Evolutionary conservation across 2,888 invertebrate species (phyloP).

Genomic region (Heteromyza rotundicornis): DNA sequence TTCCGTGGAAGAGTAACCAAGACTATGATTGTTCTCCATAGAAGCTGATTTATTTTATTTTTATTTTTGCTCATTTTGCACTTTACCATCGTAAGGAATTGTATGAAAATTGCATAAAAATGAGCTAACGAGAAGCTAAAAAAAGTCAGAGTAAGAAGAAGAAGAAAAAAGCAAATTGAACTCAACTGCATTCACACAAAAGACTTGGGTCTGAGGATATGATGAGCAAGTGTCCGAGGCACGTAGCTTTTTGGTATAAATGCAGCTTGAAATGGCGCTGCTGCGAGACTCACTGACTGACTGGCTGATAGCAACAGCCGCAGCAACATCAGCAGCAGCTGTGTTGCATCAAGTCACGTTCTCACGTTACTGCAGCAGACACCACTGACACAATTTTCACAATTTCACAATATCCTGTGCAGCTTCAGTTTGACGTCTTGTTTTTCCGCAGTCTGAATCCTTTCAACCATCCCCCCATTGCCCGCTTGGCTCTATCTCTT

Average conservation of each 20-base stretch:
- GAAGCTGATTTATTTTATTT: too few relatives aligned
- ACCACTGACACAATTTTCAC: constrained; percentile 2
- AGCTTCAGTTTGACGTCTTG: background rate
- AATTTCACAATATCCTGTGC: background rate
- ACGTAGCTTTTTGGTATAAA: too few relatives aligned
- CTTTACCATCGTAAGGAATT: background rate
- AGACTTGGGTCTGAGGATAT: background rate
- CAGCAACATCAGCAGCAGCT: background rate
- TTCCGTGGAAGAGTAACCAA: too few relatives aligned
- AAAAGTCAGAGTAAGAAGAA: background rate
- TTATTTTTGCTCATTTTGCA: background rate
- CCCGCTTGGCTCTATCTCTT: too few relatives aligned
- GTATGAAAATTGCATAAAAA: background rate
- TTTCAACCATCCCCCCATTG: background rate
- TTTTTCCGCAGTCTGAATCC: background rate
- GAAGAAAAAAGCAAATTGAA: too few relatives aligned
- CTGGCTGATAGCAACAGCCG: background rate
- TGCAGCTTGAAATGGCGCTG: background rate
- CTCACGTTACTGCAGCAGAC: background rate
- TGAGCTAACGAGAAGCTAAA: background rate
- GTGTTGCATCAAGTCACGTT: background rate
- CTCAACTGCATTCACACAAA: background rate
- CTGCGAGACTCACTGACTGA: constrained; percentile 9
- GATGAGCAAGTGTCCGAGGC: constrained; percentile 4
- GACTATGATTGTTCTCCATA: too few relatives aligned